Conservation (phyloP, 1,140 invertebrate species). For the Choristoneura fumiferana region DNA sequence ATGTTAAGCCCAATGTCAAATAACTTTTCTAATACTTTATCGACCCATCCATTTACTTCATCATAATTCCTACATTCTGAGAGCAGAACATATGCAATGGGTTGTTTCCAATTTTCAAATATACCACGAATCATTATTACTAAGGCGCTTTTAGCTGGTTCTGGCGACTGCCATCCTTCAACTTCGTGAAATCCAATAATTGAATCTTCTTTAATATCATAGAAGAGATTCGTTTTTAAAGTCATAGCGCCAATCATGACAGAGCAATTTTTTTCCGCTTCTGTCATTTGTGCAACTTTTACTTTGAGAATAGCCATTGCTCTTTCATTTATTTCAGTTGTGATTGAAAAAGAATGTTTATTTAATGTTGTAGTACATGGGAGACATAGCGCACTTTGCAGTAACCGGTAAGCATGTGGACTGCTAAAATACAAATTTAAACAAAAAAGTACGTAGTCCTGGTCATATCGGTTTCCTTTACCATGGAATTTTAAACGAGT, state of each 20-base stretch:
- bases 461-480: too few relatives aligned
- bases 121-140: background rate
- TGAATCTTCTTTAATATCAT: background rate
- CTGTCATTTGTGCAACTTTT: background rate
- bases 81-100: conserved; percentile 24
- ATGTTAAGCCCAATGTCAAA: conserved; percentile 30
- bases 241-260: background rate
- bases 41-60: conserved; percentile 26
- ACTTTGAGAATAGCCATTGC: too few relatives aligned
- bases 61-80: conserved; percentile 24
- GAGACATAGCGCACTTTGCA: too few relatives aligned
- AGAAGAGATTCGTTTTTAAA: background rate
- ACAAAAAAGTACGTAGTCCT: too few relatives aligned
- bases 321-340: too few relatives aligned
- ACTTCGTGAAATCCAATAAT: conserved; percentile 8
- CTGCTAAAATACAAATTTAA: too few relatives aligned
- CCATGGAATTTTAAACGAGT: too few relatives aligned
- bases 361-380: too few relatives aligned
- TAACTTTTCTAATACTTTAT: conserved; percentile 28
- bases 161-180: background rate
- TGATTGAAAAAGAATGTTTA: too few relatives aligned
- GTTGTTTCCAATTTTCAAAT: background rate
- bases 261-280: background rate
- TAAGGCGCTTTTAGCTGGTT: background rate
- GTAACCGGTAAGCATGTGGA: too few relatives aligned